These are phyloP conservation scores for Cherax destructor DNA, from an alignment of 1,140 invertebrate genomes.

Conservation along the genomic window DNA sequence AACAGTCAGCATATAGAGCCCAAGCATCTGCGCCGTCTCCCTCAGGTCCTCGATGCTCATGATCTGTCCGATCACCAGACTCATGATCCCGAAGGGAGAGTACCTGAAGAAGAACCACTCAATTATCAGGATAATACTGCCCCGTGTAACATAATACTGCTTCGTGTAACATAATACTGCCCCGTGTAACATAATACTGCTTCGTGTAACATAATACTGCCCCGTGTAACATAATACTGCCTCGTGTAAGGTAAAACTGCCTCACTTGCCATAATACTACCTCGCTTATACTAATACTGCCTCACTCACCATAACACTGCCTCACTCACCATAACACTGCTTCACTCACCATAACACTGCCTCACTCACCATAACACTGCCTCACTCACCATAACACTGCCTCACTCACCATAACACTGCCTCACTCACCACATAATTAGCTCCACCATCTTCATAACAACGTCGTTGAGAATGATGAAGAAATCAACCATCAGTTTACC, in stretches of 20 bases:
- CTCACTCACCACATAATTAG: slow-evolving; percentile 74
- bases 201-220: background rate
- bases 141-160: background rate
- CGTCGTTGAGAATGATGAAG: slow-evolving; percentile 75
- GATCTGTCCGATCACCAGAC: slow-evolving; percentile 79
- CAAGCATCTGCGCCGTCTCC: slow-evolving; percentile 78
- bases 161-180: too few relatives aligned
- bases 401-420: background rate
- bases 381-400: background rate
- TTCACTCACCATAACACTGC: background rate
- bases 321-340: background rate
- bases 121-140: too few relatives aligned
- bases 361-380: too few relatives aligned
- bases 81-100: slow-evolving; percentile 81
- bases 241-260: too few relatives aligned
- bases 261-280: too few relatives aligned
- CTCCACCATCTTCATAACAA: slow-evolving; percentile 75
- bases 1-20: slow-evolving; percentile 78
- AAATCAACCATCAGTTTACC: slow-evolving; percentile 75
- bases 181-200: background rate
- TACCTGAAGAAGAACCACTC: slow-evolving; percentile 75
- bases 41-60: slow-evolving; percentile 79
- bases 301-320: background rate
- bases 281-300: too few relatives aligned
- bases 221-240: background rate